Conservation (phyloP, 1,140 invertebrate genomes). For the Colletes latitarsis region DNA sequence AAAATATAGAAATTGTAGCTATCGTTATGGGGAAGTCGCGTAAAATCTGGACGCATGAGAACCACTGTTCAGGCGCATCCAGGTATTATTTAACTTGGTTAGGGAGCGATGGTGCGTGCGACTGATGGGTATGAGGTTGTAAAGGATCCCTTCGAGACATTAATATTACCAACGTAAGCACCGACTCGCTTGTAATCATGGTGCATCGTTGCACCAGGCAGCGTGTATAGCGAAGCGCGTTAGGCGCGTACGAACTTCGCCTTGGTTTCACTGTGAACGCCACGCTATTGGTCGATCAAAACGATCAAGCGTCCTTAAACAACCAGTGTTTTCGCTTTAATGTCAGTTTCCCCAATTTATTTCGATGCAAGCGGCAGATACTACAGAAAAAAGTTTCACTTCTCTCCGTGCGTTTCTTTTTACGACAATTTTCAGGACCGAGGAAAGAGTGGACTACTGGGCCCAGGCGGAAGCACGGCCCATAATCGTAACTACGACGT, state of each 20-base stretch:
- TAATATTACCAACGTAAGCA: conserved; percentile 74
- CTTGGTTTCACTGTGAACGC: conserved; percentile 39
- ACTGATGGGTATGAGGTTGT: conserved; percentile 75
- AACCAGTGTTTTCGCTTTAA: conserved; percentile 64
- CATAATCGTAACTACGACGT: conserved; percentile 8
- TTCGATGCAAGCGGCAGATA: conserved; percentile 49
- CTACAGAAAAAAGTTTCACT: too few relatives aligned
- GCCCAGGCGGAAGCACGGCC: background rate
- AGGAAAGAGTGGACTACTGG: background rate
- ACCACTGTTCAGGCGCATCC: conserved; percentile 54
- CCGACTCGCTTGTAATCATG: conserved; percentile 69
- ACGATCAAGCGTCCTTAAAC: conserved; percentile 58
- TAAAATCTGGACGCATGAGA: conserved; percentile 45
- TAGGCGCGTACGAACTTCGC: conserved; percentile 23
- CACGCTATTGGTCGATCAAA: conserved; percentile 38
- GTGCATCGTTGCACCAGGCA: conserved; percentile 63
- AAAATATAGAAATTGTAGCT: too few relatives aligned
- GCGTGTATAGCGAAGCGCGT: conserved; percentile 35
- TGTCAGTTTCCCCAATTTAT: conserved; percentile 65
- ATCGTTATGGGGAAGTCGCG: too few relatives aligned
- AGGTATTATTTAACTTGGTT: conserved; percentile 76
- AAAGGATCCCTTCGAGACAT: conserved; percentile 75
- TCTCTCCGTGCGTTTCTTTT: too few relatives aligned
- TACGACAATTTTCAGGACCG: too few relatives aligned
- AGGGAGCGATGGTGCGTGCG: conserved; percentile 71